Base-by-base conservation (phyloP, 2,888 invertebrate species). In the Agapetus fuscipes region DNA sequence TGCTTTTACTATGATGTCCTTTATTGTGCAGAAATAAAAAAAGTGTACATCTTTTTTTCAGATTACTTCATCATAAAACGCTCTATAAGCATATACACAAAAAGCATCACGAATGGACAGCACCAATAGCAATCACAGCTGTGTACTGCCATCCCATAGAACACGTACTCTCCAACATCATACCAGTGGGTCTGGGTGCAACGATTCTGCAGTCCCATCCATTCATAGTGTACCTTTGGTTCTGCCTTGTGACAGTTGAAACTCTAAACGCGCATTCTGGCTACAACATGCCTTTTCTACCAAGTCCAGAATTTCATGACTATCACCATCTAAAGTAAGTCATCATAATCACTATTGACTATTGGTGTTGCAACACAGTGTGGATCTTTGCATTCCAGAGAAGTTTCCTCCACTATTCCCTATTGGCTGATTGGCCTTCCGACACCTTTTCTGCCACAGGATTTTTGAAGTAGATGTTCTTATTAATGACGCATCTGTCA, bases 61-160 rank as follows among this genome's bases (percentile, higher is more conserved):
- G 83, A 54, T 59, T 86, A 45, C 65, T 88, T 20, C 88, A 89
- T 54, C 76, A 76, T 52, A 78, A 79, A 44, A 64, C 69, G 48
- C 61, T 89, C 37, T 89, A 89, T 64, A 84, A 82, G 54, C 72
- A 77, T 54, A 82, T 89, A 50, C 89, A 89, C 62, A 89, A 89
- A 58, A 75, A 78, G 51, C 89, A 89, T 57, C 89, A 89, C 52
- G 86, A 89, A 59, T 89, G 88, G 88, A 85, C 83, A 2, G 82
- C 88, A 0, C 88, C 89, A 0, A 78, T 89, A 35, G 83, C 87
- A n/a, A 77, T 87, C 3, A 80, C 84, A 0, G 79, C 84, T 9
- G 66, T 86, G 29, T 88, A 88, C 58, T 82, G 83, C 51, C 85
- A 88, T 61, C 87, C 88, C 0, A 57, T 84, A 29, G 77, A 57